Conservation (phyloP, 2,888 invertebrate species). For the Sphaerophoria rueppellii region DNA sequence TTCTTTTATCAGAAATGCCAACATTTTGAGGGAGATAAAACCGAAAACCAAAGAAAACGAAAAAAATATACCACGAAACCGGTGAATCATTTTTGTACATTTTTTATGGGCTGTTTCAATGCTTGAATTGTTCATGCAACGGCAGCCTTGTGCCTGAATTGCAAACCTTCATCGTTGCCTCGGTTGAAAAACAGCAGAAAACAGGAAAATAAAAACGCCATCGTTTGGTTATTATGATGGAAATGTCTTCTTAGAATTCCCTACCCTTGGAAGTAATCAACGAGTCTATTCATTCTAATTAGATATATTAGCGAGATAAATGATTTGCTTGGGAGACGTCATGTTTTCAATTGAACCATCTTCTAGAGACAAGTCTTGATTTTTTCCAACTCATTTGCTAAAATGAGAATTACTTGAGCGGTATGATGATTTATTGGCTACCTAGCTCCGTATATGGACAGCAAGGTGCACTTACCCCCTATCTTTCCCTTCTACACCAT, state of each 20-base stretch:
- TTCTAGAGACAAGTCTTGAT: not conserved
- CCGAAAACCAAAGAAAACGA: not conserved
- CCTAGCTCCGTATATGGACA: slow-evolving; percentile 39
- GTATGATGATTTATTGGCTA: slow-evolving; percentile 20
- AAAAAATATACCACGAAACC: slow-evolving; percentile 44
- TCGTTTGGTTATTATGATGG: slow-evolving; percentile 22
- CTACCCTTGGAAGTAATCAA: slow-evolving; percentile 32
- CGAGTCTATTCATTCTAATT: slow-evolving; percentile 43
- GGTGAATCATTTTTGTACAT: slow-evolving; percentile 62
- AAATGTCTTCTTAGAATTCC: slow-evolving; percentile 34
- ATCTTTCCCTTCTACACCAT: slow-evolving; percentile 15
- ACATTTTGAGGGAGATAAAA: slow-evolving; percentile 16
- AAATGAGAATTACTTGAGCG: slow-evolving; percentile 12
- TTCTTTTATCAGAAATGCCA: slow-evolving; percentile 17
- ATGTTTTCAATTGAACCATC: slow-evolving; percentile 3
- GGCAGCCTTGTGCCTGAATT: slow-evolving; percentile 34
- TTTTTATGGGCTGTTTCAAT: slow-evolving; percentile 41
- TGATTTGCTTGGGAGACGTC: slow-evolving; percentile 20
- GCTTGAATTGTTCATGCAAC: slow-evolving; percentile 26
- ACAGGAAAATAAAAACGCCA: slow-evolving; percentile 50
- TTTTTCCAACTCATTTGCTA: not conserved
- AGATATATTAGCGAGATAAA: slow-evolving; percentile 29
- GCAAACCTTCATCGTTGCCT: not conserved
- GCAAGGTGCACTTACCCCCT: slow-evolving; percentile 45
- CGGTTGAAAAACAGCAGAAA: not conserved